phyloP scores from a whole-genome alignment of 2,113 vertebrate genomes.

The Alethe castanea region DNA sequence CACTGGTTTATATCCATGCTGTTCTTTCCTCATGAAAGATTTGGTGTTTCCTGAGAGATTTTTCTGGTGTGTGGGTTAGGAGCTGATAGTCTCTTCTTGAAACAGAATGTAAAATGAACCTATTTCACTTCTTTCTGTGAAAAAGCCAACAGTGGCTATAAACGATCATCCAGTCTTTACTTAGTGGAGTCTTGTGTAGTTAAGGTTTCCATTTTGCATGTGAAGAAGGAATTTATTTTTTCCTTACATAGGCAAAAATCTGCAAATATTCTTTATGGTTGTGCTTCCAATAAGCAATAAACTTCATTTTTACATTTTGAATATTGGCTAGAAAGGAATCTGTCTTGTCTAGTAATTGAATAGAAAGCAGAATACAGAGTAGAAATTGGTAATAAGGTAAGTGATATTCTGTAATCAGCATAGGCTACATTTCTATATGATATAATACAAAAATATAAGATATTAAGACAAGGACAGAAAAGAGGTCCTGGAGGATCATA shows the following conservation, averaged over 20 bases:
- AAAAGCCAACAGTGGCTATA: not conserved
- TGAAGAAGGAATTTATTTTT: not conserved
- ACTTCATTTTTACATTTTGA: not conserved
- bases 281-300: not conserved
- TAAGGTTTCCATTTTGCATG: not conserved
- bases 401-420: not conserved
- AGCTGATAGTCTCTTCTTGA: not conserved
- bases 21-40: not conserved
- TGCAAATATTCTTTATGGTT: not conserved
- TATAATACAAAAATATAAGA: not conserved
- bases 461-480: not conserved
- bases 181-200: not conserved
- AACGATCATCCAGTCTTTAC: not conserved
- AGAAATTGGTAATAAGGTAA: not conserved
- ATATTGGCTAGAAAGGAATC: not conserved
- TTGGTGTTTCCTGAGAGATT: not conserved
- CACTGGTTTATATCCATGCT: not conserved
- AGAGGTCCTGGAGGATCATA: not conserved
- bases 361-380: not conserved
- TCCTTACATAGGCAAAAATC: not conserved
- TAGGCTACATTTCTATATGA: not conserved
- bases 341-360: not conserved
- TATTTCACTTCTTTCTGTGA: not conserved
- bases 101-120: not conserved
- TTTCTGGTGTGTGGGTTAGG: not conserved